Evolutionary conservation across 2,797 vertebrate species (phyloP), one percentile per base, ranked within the genome.

Genomic region (Argyrosomus regius): DNA sequence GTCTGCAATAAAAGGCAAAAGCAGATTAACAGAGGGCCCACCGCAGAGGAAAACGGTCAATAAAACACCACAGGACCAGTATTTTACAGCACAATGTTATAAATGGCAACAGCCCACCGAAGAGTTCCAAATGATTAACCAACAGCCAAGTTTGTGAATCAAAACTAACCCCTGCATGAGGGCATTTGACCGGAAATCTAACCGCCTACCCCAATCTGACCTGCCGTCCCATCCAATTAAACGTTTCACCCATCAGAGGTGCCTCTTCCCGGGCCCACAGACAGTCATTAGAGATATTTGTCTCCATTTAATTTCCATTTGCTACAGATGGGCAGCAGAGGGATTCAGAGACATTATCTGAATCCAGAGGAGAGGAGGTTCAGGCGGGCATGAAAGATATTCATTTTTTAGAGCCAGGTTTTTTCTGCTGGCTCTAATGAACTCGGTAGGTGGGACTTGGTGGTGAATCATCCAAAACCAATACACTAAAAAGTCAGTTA

Each of bases 271-370:
- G 20, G 67, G 78, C 75, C 62, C 64, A 75, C 72, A 78, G 83
- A 75, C 54, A 68, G 68, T 85, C 85, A 89, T 87, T 85, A 77
- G 60, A 78, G 67, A 86, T 62, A 88, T 89, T 75, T 75, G 82
- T 92, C 87, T 92, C 78, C 66, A 91, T 91, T 93, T 89, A 48
- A 82, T 84, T 84, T 86, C 87, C 83, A 90, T 92, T 94, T 88
- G 87, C 78, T 75, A 64, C 65, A 85, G 72, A 83, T 71, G 70
- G 78, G 64, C 75, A 78, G 73, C 67, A 80, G 73, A 82, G 61
- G 61, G 61, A 76, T 39, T 71, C 72, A 72, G 72, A 59, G 53
- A 78, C 60, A 80, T 72, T 49, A 72, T 85, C 75, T 71, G 74
- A 72, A 75, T 54, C 64, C 60, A 50, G 73, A 61, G 39, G 64